Conservation (phyloP, 2,888 invertebrate species). For the Cryptosula pallasiana region DNA sequence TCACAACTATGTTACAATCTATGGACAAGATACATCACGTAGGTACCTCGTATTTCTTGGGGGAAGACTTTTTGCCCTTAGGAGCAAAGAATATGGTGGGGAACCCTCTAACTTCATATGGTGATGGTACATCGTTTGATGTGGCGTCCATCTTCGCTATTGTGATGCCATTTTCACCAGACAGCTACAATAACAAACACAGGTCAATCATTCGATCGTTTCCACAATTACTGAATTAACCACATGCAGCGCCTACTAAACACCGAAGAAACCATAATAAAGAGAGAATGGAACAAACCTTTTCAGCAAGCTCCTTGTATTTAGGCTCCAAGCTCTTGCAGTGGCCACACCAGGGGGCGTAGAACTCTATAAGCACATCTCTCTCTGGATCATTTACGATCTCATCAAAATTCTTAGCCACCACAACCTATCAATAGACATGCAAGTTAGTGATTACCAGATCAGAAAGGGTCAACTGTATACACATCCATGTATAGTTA, state of each 20-base stretch:
- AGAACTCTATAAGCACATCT: conserved; percentile 94
- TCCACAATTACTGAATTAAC: too few relatives aligned
- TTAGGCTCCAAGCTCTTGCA: conserved; percentile 92
- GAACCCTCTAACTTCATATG: conserved; percentile 91
- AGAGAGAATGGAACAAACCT: conserved; percentile 46
- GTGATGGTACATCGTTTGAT: conserved; percentile 89
- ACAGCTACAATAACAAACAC: conserved; percentile 59
- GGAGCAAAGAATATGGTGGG: conserved; percentile 95
- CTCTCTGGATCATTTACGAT: conserved; percentile 82
- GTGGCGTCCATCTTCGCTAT: conserved; percentile 98
- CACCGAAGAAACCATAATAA: too few relatives aligned
- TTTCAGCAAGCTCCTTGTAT: conserved; percentile 81
- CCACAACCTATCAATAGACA: conserved; percentile 67
- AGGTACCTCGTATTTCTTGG: conserved; percentile 76
- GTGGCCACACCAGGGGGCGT: conserved; percentile 95
- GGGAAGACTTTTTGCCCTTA: conserved; percentile 67
- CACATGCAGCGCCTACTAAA: too few relatives aligned
- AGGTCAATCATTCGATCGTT: too few relatives aligned
- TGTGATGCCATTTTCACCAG: conserved; percentile 72
- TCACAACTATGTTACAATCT: too few relatives aligned
- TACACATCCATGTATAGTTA: too few relatives aligned
- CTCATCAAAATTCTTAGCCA: conserved; percentile 94
- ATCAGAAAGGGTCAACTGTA: too few relatives aligned
- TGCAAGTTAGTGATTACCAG: too few relatives aligned
- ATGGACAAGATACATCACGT: neutral